These are phyloP conservation scores for Hetaerina americana DNA, from an alignment of 1,140 invertebrate genomes.

Conservation along the genomic window DNA sequence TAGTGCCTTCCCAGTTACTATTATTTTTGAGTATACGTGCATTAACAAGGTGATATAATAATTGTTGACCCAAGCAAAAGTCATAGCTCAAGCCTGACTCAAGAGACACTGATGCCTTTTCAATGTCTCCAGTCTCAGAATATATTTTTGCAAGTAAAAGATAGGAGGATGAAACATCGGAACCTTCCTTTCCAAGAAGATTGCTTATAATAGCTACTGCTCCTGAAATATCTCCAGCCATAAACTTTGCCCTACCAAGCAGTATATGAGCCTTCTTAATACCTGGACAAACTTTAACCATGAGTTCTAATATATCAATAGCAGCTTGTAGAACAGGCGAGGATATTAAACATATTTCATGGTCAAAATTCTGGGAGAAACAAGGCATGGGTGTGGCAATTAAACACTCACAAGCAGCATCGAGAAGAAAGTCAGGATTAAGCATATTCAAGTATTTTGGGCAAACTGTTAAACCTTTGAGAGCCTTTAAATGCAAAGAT, in stretches of 20 bases:
- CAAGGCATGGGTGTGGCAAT: neutral
- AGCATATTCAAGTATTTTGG: conserved; percentile 57
- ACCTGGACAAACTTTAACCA: conserved; percentile 41
- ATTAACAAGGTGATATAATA: conserved; percentile 76
- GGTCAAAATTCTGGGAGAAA: neutral
- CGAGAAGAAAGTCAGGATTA: conserved; percentile 60
- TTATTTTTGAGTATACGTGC: conserved; percentile 70
- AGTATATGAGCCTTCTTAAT: conserved; percentile 57
- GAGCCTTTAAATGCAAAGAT: conserved; percentile 48
- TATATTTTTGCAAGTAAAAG: conserved; percentile 76
- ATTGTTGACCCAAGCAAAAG: conserved; percentile 81
- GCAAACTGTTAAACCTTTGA: conserved; percentile 52
- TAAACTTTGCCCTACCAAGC: conserved; percentile 65
- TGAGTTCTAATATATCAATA: neutral
- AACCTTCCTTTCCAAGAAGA: conserved; percentile 58
- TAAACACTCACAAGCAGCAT: neutral
- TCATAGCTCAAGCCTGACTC: conserved; percentile 82
- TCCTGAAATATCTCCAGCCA: conserved; percentile 39
- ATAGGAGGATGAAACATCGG: conserved; percentile 66
- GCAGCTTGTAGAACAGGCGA: neutral
- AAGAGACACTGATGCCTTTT: conserved; percentile 67
- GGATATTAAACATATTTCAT: neutral
- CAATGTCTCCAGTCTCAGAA: conserved; percentile 47
- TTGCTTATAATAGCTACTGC: conserved; percentile 41
- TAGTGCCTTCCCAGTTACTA: conserved; percentile 55